Conservation (phyloP, 2,888 invertebrate genomes). For the Teleiodes luculella region DNA sequence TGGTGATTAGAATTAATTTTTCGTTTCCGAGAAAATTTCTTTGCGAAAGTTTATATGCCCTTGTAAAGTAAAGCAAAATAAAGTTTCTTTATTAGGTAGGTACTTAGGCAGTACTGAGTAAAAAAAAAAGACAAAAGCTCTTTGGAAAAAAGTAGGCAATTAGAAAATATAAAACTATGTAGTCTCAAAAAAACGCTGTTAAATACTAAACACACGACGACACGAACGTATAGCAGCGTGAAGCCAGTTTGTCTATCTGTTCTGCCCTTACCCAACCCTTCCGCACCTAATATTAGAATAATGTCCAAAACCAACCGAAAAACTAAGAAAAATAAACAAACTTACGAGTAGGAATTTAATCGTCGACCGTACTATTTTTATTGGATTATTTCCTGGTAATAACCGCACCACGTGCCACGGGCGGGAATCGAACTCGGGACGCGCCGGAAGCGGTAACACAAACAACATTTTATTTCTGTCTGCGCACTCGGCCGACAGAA, state of each 20-base stretch:
- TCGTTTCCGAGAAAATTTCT: no score
- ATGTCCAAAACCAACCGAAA: background rate
- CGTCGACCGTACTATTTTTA: conserved; percentile 64
- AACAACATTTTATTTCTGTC: conserved; percentile 77
- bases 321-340: conserved; percentile 8
- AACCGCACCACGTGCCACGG: conserved; percentile 59
- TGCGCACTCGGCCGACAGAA: conserved; percentile 40
- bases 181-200: no score
- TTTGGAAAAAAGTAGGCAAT: no score
- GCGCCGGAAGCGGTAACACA: conserved; percentile 72
- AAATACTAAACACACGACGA: no score
- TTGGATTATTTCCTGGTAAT: conserved; percentile 69
- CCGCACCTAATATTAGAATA: background rate
- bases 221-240: background rate
- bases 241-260: background rate
- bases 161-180: no score
- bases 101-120: no score
- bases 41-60: no score
- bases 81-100: no score
- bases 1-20: no score
- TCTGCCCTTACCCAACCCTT: background rate
- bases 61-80: no score
- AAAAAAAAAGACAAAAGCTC: no score
- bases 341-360: conserved; percentile 51
- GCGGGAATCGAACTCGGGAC: conserved; percentile 58